Evolutionary conservation across 2,113 vertebrate genomes (phyloP).

Genomic region (Microtus pennsylvanicus): DNA sequence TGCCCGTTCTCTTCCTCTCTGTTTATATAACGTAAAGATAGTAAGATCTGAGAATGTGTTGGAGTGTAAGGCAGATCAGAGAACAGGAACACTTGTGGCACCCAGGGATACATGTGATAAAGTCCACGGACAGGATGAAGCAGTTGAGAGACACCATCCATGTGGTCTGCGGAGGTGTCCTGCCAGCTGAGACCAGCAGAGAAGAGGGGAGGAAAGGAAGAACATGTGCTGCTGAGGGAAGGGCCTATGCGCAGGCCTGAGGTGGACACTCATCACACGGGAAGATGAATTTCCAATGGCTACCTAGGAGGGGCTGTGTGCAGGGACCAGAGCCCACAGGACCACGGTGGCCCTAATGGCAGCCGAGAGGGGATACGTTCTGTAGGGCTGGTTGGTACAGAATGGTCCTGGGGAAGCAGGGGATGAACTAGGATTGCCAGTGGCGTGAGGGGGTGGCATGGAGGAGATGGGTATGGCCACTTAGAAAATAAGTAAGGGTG

Average conservation of each 20-base stretch:
- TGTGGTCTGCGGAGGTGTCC: not conserved
- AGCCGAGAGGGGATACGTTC: not conserved
- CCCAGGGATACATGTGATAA: not conserved
- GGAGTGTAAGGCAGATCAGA: not conserved
- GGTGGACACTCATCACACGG: not conserved
- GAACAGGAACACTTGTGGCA: not conserved
- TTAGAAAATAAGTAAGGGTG: not conserved
- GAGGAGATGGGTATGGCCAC: not conserved
- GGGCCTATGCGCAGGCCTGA: not conserved
- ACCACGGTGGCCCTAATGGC: fast-evolving
- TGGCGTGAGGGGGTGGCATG: not conserved
- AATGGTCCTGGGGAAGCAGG: not conserved
- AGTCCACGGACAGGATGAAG: not conserved
- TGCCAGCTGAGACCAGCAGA: not conserved
- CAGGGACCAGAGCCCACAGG: not conserved
- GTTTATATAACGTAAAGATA: not conserved
- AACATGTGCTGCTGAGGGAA: not conserved
- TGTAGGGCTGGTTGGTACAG: not conserved
- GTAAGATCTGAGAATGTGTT: not conserved
- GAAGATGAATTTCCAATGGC: not conserved
- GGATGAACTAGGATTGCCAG: not conserved
- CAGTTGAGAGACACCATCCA: fast-evolving
- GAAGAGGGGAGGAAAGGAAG: not conserved
- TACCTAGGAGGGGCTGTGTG: not conserved
- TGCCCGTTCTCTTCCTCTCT: not conserved